Evolutionary conservation across 2,797 vertebrate genomes (phyloP).

Genomic region (Enteromius fasciolatus): DNA sequence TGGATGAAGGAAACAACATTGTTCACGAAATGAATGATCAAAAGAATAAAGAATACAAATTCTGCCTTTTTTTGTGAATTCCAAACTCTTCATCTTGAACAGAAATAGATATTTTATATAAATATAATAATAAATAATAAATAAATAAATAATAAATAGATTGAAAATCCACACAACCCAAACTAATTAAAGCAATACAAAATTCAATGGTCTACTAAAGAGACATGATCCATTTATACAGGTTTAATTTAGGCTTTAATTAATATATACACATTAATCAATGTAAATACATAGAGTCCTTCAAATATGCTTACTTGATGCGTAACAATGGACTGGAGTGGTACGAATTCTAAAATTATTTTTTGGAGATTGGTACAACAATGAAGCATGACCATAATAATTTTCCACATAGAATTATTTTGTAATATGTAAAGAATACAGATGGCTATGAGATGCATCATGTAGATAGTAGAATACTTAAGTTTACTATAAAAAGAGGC

Average conservation of each 20-base stretch:
- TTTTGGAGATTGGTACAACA: background rate
- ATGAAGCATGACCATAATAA: background rate
- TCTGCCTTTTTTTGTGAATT: background rate
- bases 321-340: background rate
- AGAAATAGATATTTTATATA: background rate
- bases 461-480: conserved; percentile 6
- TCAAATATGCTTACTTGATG: background rate
- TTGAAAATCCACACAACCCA: too few species aligned
- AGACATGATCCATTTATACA: background rate
- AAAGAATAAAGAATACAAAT: background rate
- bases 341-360: background rate
- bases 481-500: background rate
- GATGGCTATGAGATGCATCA: background rate
- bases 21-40: background rate
- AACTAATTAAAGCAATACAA: background rate
- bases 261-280: background rate
- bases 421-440: background rate
- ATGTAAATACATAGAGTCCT: background rate
- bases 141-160: too few species aligned
- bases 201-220: background rate
- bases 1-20: background rate
- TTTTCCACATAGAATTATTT: background rate
- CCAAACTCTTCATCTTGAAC: background rate
- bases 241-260: background rate
- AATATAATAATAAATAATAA: too few species aligned